These are phyloP conservation scores for Uromys caudimaculatus DNA, from an alignment of 2,797 vertebrate species.

Conservation along the genomic window DNA sequence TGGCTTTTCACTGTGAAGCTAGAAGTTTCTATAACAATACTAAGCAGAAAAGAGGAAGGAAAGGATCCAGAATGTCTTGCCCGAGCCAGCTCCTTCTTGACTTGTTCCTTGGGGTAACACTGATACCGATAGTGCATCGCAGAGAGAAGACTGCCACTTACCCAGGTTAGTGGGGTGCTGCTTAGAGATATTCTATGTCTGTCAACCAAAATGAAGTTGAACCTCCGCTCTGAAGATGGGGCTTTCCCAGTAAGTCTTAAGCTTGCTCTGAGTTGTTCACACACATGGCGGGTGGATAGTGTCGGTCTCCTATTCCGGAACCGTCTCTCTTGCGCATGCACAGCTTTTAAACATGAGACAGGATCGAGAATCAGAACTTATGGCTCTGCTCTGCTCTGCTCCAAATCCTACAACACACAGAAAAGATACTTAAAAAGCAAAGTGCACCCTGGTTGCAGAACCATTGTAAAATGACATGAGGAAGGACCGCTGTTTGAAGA, in stretches of 20 bases:
- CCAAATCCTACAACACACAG: not conserved
- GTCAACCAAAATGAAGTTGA: not conserved
- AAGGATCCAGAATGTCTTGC: not conserved
- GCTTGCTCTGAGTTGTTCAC: not conserved
- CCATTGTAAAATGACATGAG: slow-evolving; percentile 10
- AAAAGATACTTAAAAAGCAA: slow-evolving; percentile 20
- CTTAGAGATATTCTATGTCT: not conserved
- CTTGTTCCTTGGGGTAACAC: not conserved
- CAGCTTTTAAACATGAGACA: not conserved
- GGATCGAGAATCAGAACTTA: not conserved
- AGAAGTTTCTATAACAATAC: not conserved
- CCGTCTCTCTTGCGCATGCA: not conserved
- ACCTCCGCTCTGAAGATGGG: not conserved
- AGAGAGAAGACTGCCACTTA: not conserved
- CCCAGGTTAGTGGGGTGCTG: not conserved
- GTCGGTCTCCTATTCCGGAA: not conserved
- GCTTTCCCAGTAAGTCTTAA: not conserved
- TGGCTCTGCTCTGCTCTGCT: not conserved
- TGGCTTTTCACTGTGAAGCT: not conserved
- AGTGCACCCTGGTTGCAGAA: slow-evolving; percentile 16
- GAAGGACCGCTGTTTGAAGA: not conserved
- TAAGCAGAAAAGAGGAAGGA: not conserved
- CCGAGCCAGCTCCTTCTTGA: not conserved
- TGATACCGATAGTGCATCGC: too few relatives aligned
- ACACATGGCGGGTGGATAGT: not conserved